Base-by-base conservation (phyloP, 2,888 invertebrate genomes). In the Drosophila gaucha region DNA sequence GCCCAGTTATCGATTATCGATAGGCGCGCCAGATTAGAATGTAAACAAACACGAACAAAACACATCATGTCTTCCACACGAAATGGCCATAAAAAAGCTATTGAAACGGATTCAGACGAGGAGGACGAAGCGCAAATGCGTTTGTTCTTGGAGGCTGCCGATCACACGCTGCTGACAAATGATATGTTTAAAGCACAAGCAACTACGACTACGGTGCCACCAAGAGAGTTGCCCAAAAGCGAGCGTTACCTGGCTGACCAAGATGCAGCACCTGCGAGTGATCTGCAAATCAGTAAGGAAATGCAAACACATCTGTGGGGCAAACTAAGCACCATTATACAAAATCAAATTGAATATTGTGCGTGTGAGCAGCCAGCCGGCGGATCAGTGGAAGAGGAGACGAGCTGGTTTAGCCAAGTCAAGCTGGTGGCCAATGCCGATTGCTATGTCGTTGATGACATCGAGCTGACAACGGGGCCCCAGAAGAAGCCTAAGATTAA, bases 111-210 rank as follows among this genome's bases (percentile, higher is more conserved):
- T 10, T 69, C 73, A 8, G 77, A 78, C 8, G 86, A 80, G 4
- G 78, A 68, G 9, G 57, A 88, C 51, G 82, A 87, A 20, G 69
- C 67, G 20, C 76, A 82, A 26, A 62, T 86, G 41, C 78, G 74
- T 0, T 65, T 84, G 41, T 75, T 89, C 20, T 30, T 88, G 9
- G 88, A 89, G 63, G 90, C 90, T 0, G 73, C 87, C 3, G 90
- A 90, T 38, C 78, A 74, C 14, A 86, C 70, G 2, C 59, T 90
- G 3, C 69, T 90, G 1, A 87, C 68, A 3, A 82, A 90, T 59
- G 73, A 68, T 0, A 78, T 90, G 84, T 90, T 80, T 30, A 26
- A 14, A 14, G 14, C n/a, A n/a, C n/a, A 14, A 3, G 10, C 4
- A 3, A 22, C 24, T 5, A 0, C 16, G 26, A 22, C 41, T 10